phyloP scores from a whole-genome alignment of 2,113 vertebrate species.

The Amblyornis subalaris region DNA sequence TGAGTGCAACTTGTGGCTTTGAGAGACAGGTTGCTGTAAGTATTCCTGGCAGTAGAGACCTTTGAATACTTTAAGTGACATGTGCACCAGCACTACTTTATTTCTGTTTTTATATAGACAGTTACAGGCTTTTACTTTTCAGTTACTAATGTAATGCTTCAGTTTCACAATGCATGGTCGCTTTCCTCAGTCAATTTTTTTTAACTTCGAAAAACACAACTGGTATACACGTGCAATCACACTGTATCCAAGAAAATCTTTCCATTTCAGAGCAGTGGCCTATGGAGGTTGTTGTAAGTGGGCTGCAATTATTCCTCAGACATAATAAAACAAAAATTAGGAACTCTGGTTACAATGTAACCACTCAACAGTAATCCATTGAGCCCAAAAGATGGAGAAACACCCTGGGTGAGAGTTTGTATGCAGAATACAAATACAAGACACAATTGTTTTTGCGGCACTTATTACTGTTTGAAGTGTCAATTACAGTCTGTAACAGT shows the following conservation, averaged over 20 bases:
- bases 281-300: background rate
- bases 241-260: background rate
- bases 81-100: background rate
- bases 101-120: background rate
- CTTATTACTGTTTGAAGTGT: background rate
- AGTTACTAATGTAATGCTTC: background rate
- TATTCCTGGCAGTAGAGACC: background rate
- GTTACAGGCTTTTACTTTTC: background rate
- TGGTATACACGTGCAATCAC: fast-evolving
- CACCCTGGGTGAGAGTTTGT: fast-evolving
- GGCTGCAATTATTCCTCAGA: background rate
- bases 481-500: background rate
- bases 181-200: background rate
- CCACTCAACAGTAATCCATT: background rate
- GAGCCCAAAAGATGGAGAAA: background rate
- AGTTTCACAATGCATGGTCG: background rate
- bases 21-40: background rate
- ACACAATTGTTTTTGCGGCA: background rate
- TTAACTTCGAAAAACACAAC: background rate
- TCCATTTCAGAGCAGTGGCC: background rate
- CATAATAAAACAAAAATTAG: background rate
- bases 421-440: background rate
- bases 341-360: background rate
- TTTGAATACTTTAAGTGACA: background rate
- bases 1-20: background rate